These are phyloP conservation scores for Petroica traversi DNA, from an alignment of 2,113 vertebrate species.

Conservation along the genomic window DNA sequence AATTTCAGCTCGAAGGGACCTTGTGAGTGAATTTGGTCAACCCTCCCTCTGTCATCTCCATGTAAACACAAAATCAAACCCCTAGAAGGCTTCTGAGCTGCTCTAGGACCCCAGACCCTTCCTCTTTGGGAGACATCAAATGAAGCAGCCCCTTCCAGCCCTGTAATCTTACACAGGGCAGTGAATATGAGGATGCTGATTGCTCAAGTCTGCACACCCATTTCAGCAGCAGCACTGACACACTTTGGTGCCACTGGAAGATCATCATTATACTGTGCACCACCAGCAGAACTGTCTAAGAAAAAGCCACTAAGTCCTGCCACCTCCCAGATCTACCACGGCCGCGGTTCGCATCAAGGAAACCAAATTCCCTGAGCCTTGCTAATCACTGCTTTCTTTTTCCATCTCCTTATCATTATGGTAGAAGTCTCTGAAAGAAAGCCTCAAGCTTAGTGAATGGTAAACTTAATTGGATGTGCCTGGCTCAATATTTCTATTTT, in stretches of 20 bases:
- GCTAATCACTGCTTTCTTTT: slow-evolving; percentile 42
- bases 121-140: neutral
- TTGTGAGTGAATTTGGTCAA: neutral
- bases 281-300: slow-evolving; percentile 35
- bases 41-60: neutral
- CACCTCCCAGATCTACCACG: neutral
- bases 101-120: neutral
- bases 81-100: neutral
- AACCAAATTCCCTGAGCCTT: neutral
- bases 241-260: neutral
- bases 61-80: neutral
- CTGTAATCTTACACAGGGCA: neutral
- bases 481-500: slow-evolving; percentile 49
- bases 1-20: neutral
- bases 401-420: slow-evolving; percentile 36
- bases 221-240: neutral
- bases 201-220: neutral
- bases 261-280: neutral
- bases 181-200: fast-evolving
- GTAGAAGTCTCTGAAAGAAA: neutral
- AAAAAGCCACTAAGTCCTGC: neutral
- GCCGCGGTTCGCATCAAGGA: neutral
- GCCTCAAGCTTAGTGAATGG: neutral
- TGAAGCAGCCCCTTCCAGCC: neutral
- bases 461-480: slow-evolving; percentile 12